These are phyloP conservation scores for Tachycineta bicolor DNA, from an alignment of 2,113 vertebrate species.

Conservation along the genomic window DNA sequence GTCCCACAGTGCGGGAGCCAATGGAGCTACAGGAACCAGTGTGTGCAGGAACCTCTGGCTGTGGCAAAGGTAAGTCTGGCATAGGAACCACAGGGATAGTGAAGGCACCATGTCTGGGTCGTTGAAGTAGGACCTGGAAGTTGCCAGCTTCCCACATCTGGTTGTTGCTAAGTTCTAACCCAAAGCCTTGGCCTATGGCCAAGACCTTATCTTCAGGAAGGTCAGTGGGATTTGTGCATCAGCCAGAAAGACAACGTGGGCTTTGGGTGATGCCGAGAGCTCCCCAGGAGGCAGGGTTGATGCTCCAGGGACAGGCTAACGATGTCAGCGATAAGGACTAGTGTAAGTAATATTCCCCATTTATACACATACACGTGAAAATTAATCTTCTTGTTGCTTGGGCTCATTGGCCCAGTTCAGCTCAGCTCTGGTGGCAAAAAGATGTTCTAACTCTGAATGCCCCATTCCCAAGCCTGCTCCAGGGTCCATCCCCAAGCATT, in stretches of 20 bases:
- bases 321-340: background rate
- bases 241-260: background rate
- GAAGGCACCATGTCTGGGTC: background rate
- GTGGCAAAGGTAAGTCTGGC: background rate
- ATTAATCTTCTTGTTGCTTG: background rate
- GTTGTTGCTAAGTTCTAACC: background rate
- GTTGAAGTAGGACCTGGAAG: background rate
- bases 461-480: background rate
- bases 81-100: background rate
- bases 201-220: background rate
- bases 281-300: background rate
- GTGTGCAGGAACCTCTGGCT: background rate
- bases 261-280: background rate
- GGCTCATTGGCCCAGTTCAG: background rate
- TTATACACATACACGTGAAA: background rate
- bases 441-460: background rate
- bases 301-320: background rate
- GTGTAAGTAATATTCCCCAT: background rate
- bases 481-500: background rate
- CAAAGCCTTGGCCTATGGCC: background rate
- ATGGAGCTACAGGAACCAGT: fast-evolving
- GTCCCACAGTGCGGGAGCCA: fast-evolving
- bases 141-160: background rate
- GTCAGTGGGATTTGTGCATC: background rate
- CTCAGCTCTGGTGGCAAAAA: background rate